Evolutionary conservation across 2,888 invertebrate species (phyloP).

Genomic region (Ophion ventricosus): DNA sequence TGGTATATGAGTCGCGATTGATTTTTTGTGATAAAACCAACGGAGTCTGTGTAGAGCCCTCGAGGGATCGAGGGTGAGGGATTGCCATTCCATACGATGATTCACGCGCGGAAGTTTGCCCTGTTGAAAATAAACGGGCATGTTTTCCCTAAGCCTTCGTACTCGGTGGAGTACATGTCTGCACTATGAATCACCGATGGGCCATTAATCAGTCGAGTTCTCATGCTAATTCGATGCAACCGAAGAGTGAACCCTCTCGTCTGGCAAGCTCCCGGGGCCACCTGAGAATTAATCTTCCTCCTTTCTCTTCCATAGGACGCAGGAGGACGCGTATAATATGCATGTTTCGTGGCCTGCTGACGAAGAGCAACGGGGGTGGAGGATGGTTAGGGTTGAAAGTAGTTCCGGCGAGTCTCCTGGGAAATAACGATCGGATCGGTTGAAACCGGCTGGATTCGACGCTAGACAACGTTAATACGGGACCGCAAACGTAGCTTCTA

Average conservation of each 20-base stretch:
- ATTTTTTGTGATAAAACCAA: constrained; percentile 25
- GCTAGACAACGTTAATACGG: constrained; percentile 43
- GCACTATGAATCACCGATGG: constrained; percentile 64
- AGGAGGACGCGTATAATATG: constrained; percentile 54
- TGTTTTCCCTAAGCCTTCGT: constrained; percentile 6
- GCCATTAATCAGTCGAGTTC: constrained; percentile 68
- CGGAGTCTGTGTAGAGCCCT: background rate
- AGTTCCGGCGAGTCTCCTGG: constrained; percentile 45
- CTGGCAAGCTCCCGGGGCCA: constrained; percentile 12
- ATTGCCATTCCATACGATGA: constrained; percentile 27
- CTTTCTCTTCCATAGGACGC: constrained; percentile 33
- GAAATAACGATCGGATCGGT: constrained; percentile 65
- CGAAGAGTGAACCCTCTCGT: constrained; percentile 11
- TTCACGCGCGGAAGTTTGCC: constrained; percentile 44
- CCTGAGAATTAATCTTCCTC: constrained; percentile 46
- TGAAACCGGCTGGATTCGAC: constrained; percentile 53
- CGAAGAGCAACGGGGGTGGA: background rate
- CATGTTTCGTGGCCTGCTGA: constrained; percentile 54
- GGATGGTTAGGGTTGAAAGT: constrained; percentile 11
- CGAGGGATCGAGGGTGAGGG: background rate
- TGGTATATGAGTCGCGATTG: constrained; percentile 1
- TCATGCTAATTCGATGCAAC: constrained; percentile 65
- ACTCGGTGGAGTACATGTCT: constrained; percentile 16
- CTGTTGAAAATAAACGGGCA: constrained; percentile 37
- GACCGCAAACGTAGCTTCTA: constrained; percentile 34